Evolutionary conservation across 2,888 invertebrate genomes (phyloP).

Genomic region (Chalcis sispes): DNA sequence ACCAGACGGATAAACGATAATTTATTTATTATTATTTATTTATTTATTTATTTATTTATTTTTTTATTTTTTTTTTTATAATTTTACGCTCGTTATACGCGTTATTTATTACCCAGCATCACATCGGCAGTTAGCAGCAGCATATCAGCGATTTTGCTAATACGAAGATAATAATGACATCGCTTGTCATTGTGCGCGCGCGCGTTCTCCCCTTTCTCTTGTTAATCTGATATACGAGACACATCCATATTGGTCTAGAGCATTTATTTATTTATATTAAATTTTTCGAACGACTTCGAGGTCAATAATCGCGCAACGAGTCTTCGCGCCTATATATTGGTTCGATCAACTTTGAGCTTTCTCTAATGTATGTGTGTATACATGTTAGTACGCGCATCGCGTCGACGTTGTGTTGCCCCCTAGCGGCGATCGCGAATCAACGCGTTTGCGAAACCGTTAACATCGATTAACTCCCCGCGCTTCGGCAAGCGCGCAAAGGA

Average conservation of each 20-base stretch:
- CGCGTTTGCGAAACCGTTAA: no score
- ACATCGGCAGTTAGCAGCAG: constrained; percentile 54
- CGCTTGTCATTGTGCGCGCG: constrained; percentile 17
- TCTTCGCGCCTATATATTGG: constrained; percentile 23
- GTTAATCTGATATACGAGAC: neutral
- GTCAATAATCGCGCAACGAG: constrained; percentile 11
- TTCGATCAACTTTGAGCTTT: constrained; percentile 41
- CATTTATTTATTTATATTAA: constrained; percentile 3
- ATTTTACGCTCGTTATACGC: neutral
- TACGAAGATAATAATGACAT: constrained; percentile 27
- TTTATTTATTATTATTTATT: constrained; percentile 2
- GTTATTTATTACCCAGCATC: constrained; percentile 45
- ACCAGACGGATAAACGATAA: constrained; percentile 50
- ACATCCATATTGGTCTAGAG: constrained; percentile 42
- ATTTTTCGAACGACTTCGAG: constrained; percentile 1
- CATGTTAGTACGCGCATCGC: constrained; percentile 9
- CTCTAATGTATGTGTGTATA: constrained; percentile 3
- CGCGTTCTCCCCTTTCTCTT: neutral
- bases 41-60: neutral
- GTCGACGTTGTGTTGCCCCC: neutral
- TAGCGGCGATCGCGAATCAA: no score
- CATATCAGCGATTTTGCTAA: constrained; percentile 34
- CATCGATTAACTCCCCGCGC: constrained; percentile 51
- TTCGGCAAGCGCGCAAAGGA: constrained; percentile 38
- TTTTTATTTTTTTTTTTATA: neutral